These are phyloP conservation scores for Caenorhabditis sp. DNA, from an alignment of 2,888 invertebrate genomes.

Conservation along the genomic window DNA sequence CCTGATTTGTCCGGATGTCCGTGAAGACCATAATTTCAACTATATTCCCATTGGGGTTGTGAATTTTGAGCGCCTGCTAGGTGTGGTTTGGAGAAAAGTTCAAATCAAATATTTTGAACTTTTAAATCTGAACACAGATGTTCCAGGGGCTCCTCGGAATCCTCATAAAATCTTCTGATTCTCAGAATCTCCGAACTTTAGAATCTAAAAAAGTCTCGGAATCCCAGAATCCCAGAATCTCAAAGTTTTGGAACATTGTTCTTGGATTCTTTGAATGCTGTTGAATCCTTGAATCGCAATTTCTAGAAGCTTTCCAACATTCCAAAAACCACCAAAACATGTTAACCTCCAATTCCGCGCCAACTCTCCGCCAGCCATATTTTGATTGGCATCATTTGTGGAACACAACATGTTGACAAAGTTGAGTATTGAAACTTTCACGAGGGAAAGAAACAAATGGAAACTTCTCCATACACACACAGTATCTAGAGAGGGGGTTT, in stretches of 20 bases:
- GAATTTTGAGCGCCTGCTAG: no score
- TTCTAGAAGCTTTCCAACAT: no score
- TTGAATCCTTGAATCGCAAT: not conserved
- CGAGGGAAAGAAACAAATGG: not conserved
- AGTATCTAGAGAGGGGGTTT: not conserved
- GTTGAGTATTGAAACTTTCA: conserved; percentile 2
- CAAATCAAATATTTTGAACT: no score
- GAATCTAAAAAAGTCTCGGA: not conserved
- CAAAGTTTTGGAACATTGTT: not conserved
- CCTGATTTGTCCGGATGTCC: not conserved
- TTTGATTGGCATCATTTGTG: conserved; percentile 9
- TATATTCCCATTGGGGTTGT: no score
- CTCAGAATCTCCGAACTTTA: not conserved
- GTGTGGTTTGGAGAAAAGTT: no score
- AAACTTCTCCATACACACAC: not conserved
- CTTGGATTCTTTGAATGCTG: no score
- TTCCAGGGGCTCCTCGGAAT: no score
- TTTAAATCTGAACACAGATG: no score
- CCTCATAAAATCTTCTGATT: not conserved
- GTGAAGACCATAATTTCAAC: not conserved
- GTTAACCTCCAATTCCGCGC: no score
- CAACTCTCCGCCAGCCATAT: not conserved
- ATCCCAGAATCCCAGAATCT: conserved; percentile 1
- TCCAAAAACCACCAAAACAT: not conserved
- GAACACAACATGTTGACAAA: not conserved